These are phyloP conservation scores for Drosophila subquinaria DNA, from an alignment of 2,888 invertebrate species.

Conservation along the genomic window DNA sequence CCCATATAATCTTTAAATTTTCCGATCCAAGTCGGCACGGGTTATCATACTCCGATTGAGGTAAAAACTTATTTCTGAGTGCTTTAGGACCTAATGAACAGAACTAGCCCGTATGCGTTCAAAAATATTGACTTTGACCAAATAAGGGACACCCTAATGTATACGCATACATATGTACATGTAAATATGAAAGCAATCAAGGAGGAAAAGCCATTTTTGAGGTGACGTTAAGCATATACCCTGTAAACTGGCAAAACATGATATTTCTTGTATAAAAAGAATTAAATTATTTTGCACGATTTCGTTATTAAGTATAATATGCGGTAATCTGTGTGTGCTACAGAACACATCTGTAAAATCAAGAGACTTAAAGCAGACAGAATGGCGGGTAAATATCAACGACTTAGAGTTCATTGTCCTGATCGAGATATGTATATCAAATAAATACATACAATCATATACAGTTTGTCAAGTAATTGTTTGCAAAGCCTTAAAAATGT, in stretches of 20 bases:
- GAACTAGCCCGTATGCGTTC: no score
- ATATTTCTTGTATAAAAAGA: neutral
- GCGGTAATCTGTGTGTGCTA: neutral
- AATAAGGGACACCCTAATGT: no score
- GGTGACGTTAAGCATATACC: slow-evolving; percentile 13
- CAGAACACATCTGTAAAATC: neutral
- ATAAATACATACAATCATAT: no score
- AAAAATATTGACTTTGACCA: no score
- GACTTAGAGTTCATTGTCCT: slow-evolving; percentile 6
- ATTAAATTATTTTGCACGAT: neutral
- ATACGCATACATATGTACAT: neutral
- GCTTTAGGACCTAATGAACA: no score
- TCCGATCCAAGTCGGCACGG: no score
- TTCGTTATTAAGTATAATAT: neutral
- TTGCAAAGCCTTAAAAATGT: no score
- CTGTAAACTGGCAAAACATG: neutral
- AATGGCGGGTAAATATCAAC: neutral
- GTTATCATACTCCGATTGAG: no score
- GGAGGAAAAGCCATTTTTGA: slow-evolving; percentile 5
- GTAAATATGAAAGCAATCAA: neutral
- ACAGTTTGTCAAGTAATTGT: no score
- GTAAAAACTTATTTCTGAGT: no score
- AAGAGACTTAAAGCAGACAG: neutral
- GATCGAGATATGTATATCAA: neutral
- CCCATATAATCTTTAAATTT: no score